Evolutionary conservation across 2,888 invertebrate species (phyloP).

Genomic region (Cephalotes varians): DNA sequence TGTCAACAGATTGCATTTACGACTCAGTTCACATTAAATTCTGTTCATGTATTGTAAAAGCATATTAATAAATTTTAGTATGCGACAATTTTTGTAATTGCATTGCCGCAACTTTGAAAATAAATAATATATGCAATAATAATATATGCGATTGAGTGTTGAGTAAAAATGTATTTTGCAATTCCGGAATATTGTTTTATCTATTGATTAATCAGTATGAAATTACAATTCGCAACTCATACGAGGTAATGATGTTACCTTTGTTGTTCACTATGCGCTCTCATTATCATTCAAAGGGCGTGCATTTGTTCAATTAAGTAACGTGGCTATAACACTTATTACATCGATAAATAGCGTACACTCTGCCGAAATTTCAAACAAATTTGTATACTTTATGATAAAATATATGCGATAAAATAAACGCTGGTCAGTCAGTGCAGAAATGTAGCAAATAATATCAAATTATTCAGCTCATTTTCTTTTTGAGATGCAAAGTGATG

Average conservation of each 20-base stretch:
- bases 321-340: slow-evolving; percentile 14
- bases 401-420: background rate
- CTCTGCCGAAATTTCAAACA: slow-evolving; percentile 8
- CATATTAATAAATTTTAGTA: slow-evolving; percentile 4
- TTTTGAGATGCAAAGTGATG: background rate
- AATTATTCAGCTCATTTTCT: background rate
- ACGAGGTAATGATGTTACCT: slow-evolving; percentile 33
- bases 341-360: background rate
- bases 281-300: slow-evolving; percentile 17
- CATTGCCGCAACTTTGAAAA: slow-evolving; percentile 1
- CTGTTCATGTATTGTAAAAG: background rate
- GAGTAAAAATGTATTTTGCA: slow-evolving; percentile 10
- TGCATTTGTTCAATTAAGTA: slow-evolving; percentile 27
- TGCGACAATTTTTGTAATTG: slow-evolving; percentile 11
- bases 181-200: slow-evolving; percentile 9
- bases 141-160: background rate
- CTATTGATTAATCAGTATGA: slow-evolving; percentile 28
- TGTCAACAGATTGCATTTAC: slow-evolving; percentile 7
- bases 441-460: background rate
- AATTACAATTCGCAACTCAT: slow-evolving; percentile 33
- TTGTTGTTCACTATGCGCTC: slow-evolving; percentile 21
- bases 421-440: background rate
- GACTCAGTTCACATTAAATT: background rate
- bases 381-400: background rate
- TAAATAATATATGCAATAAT: background rate